Percentiles rank a stretch among this genome's conserved stretches.
Evolutionary conservation across 2,113 vertebrate species (phyloP).

Genomic region (Rostratula benghalensis): DNA sequence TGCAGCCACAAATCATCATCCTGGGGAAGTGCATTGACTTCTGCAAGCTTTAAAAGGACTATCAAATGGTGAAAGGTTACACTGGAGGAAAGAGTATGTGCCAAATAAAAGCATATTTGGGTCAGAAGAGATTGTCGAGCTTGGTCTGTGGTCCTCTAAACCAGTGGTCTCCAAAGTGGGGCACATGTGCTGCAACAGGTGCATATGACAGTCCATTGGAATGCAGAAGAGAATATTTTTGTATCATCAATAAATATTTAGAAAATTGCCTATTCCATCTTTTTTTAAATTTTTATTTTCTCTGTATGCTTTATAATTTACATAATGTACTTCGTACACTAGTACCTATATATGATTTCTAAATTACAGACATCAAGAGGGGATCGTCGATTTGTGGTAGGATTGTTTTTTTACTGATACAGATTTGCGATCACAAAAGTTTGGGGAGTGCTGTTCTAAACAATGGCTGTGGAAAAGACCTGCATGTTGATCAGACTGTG

Average conservation of each 20-base stretch:
- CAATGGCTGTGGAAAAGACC: neutral
- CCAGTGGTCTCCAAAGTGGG: neutral
- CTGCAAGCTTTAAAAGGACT: neutral
- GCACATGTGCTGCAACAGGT: accelerated
- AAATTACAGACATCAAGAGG: neutral
- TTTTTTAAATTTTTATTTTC: neutral
- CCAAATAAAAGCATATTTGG: neutral
- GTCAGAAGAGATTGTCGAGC: neutral
- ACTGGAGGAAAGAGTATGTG: neutral
- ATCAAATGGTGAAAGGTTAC: neutral
- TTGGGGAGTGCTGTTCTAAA: neutral
- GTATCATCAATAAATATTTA: neutral
- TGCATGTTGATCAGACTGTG: neutral
- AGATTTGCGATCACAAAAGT: accelerated
- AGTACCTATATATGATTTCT: neutral
- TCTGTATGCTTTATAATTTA: neutral
- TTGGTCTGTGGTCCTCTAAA: neutral
- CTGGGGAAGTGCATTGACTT: neutral
- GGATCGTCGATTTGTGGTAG: neutral
- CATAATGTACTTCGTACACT: neutral
- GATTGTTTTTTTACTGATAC: neutral
- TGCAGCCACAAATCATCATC: neutral
- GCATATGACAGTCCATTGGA: neutral
- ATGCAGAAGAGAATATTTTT: neutral
- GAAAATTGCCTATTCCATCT: neutral